Percentiles rank a stretch among this genome's conserved stretches.
phyloP scores from a whole-genome alignment of 2,888 invertebrate species.

The Tetheella fluctuosa region DNA sequence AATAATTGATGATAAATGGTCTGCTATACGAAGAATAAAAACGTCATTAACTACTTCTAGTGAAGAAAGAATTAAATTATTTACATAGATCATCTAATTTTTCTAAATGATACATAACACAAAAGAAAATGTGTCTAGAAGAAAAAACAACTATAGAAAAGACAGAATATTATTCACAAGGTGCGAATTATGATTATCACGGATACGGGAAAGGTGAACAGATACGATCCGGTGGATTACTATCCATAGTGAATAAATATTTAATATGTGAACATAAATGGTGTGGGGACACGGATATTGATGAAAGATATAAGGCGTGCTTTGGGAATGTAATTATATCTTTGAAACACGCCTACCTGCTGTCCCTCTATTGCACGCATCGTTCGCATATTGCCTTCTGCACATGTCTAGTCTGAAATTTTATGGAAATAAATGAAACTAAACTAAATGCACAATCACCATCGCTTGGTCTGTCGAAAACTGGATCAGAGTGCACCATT shows the following conservation, averaged over 20 bases:
- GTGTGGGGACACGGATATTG: constrained; percentile 61
- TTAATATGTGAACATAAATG: constrained; percentile 63
- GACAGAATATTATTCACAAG: constrained; percentile 81
- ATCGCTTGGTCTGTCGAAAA: not conserved
- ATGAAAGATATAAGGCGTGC: constrained; percentile 76
- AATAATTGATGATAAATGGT: not conserved
- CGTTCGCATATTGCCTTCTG: constrained; percentile 96
- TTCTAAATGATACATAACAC: constrained; percentile 20
- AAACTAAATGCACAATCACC: constrained; percentile 50
- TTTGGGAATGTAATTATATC: constrained; percentile 60
- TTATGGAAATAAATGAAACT: constrained; percentile 83
- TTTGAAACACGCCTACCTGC: constrained; percentile 92
- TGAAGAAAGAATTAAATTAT: constrained; percentile 32
- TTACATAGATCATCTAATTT: constrained; percentile 31
- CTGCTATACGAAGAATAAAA: not conserved
- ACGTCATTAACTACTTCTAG: constrained; percentile 16
- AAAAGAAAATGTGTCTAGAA: constrained; percentile 50
- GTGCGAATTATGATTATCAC: constrained; percentile 74
- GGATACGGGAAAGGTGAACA: constrained; percentile 52
- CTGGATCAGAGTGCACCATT: not conserved
- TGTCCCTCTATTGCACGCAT: constrained; percentile 98
- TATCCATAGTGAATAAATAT: constrained; percentile 61
- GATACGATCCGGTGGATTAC: constrained; percentile 51
- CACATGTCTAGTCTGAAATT: constrained; percentile 99
- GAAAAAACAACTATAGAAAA: constrained; percentile 64